Percentiles rank a stretch among this genome's conserved stretches.
phyloP scores from a whole-genome alignment of 2,113 vertebrate species.

The Neolamprologus modestus region DNA sequence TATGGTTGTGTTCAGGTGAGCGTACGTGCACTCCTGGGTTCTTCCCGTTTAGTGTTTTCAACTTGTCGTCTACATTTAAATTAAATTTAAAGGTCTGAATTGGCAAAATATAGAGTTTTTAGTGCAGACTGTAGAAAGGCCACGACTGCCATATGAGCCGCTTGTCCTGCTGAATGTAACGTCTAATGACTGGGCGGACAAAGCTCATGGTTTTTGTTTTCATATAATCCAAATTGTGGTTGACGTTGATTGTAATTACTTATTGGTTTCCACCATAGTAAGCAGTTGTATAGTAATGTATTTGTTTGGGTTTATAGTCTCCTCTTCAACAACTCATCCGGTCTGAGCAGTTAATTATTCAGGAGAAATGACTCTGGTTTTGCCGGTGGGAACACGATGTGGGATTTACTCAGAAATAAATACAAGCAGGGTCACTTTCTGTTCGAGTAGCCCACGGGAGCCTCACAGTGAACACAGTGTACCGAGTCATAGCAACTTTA shows the following conservation, averaged over 20 bases:
- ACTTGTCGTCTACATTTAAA: neutral
- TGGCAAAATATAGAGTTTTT: neutral
- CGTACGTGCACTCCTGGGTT: neutral
- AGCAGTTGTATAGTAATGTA: neutral
- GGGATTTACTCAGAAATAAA: constrained; percentile 1
- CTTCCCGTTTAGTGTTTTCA: neutral
- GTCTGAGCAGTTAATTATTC: constrained; percentile 26
- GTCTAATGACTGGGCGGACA: neutral
- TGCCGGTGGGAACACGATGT: neutral
- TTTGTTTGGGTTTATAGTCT: neutral
- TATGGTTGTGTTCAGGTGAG: constrained; percentile 90
- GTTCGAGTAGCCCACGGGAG: neutral
- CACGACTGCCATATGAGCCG: neutral
- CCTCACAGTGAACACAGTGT: neutral
- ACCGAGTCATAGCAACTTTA: neutral
- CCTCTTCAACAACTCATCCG: neutral
- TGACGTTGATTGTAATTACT: neutral
- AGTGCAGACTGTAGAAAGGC: neutral
- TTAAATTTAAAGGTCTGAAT: neutral
- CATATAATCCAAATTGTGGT: neutral
- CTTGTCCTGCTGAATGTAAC: neutral
- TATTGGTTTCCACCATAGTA: neutral
- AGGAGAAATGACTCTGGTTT: neutral
- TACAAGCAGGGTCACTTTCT: constrained; percentile 6
- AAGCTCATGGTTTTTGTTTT: neutral